Percentiles rank a stretch among this genome's conserved stretches.
These are phyloP conservation scores for Acropternis orthonyx DNA, from an alignment of 2,797 vertebrate species.

Conservation along the genomic window DNA sequence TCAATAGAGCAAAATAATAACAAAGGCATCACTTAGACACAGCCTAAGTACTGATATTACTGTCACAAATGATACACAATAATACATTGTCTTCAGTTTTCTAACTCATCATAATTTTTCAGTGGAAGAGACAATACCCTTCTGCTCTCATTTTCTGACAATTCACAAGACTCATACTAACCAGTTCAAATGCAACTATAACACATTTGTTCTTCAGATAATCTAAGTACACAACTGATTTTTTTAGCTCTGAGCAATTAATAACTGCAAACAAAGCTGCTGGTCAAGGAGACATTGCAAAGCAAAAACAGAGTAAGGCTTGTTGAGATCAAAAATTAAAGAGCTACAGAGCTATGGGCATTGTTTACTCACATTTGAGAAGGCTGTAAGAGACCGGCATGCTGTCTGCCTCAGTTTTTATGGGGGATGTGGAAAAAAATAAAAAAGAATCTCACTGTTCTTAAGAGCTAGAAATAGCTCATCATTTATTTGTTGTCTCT, in stretches of 20 bases:
- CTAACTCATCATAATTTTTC: not conserved
- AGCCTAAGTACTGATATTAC: not conserved
- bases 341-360: not conserved
- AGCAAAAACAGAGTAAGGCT: not conserved
- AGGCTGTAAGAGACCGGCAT: not conserved
- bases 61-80: not conserved
- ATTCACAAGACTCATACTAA: not conserved
- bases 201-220: not conserved
- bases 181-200: not conserved
- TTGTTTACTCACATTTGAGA: not conserved
- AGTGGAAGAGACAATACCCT: not conserved
- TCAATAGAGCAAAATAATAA: not conserved
- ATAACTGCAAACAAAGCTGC: conserved; percentile 18
- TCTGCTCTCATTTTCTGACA: not conserved
- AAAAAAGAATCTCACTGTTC: not conserved
- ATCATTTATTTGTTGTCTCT: not conserved
- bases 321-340: not conserved
- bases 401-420: not conserved
- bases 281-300: not conserved
- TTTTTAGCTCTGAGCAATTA: conserved; percentile 27
- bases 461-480: conserved; percentile 7
- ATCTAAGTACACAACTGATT: not conserved
- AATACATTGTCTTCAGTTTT: not conserved
- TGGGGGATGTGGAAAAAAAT: not conserved
- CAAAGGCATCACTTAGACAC: not conserved